Evolutionary conservation across 2,113 vertebrate species (phyloP).

Genomic region (Neodon shergylaensis): DNA sequence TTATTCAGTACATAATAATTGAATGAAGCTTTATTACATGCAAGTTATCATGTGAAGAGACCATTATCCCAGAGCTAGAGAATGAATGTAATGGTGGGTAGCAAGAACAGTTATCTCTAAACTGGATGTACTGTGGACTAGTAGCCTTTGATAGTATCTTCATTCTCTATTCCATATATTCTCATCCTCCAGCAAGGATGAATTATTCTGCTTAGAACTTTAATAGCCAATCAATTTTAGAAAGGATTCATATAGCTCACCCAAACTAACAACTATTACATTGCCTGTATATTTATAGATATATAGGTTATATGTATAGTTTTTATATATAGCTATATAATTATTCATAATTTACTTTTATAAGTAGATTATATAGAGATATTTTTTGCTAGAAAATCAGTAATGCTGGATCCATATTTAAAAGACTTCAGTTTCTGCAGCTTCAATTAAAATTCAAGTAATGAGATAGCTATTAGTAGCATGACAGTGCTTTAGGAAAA

Average conservation of each 20-base stretch:
- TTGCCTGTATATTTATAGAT: neutral
- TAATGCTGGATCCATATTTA: slow-evolving; percentile 8
- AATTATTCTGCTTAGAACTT: neutral
- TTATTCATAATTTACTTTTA: neutral
- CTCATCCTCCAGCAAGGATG: neutral
- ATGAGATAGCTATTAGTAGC: slow-evolving; percentile 53
- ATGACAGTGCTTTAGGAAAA: slow-evolving; percentile 40
- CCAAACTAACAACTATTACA: neutral
- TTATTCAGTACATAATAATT: neutral
- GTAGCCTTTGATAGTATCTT: neutral
- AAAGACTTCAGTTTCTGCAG: slow-evolving; percentile 33
- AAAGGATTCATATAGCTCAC: neutral
- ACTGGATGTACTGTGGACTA: neutral
- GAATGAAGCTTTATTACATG: neutral
- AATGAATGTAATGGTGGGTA: neutral
- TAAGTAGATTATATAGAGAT: neutral
- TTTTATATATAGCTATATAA: neutral
- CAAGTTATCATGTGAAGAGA: slow-evolving; percentile 11
- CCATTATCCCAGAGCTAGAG: neutral
- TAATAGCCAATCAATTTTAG: slow-evolving; percentile 33
- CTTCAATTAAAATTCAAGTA: slow-evolving; percentile 45
- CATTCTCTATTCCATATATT: neutral
- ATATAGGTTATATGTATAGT: neutral
- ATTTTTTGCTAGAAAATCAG: slow-evolving; percentile 53
- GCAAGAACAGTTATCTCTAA: neutral